Base-by-base conservation (phyloP, 2,113 vertebrate genomes). In the Microcebus ravelobensis region DNA sequence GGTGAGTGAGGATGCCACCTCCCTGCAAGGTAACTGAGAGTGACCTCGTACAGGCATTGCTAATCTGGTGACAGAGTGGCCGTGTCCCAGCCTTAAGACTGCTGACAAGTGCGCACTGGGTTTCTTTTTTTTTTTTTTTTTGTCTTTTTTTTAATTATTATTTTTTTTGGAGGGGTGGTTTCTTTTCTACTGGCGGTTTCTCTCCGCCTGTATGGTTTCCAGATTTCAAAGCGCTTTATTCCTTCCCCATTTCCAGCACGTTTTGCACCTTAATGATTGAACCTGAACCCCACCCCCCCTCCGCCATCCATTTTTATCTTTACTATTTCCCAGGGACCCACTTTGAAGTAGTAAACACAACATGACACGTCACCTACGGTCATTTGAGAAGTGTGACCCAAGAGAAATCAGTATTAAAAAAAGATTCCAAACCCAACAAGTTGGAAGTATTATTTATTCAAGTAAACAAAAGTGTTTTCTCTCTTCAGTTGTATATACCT, bases 361-460 rank as follows among this genome's bases (percentile, higher is more conserved):
- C 23, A 0, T 0, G 48, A 25, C 12, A 0, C 0, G 0, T 4
- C 57, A 23, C 7, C 0, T 0, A 5, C 4, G 12, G 29, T 11
- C 11, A 71, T 13, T 50, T 61, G 13, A 18, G 36, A 97, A 94
- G 23, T 39, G 39, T 0, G 14, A 34, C 45, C 57, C 14, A 70
- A 63, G 6, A 59, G 39, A 97, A 87, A 57, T 76, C 67, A 92
- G 73, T 1, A 34, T 45, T n/a, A 21, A 31, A 34, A 48, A 82
- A 68, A 45, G n/a, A 83, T 29, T 17, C 87, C 67, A 96, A 92
- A 48, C 17, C 31, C 79, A 94, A 84, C 79, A 91, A 48, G 84
- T 80, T 96, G 91, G 84, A 98, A 98, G 94, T 83, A 93, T 39
- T 11, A 83, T 98, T 98, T 98, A 98, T 98, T 98, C 95, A 96